Evolutionary conservation across 2,888 invertebrate species (phyloP), one percentile per base, ranked within the genome.

Genomic region (Andrena bucephala): DNA sequence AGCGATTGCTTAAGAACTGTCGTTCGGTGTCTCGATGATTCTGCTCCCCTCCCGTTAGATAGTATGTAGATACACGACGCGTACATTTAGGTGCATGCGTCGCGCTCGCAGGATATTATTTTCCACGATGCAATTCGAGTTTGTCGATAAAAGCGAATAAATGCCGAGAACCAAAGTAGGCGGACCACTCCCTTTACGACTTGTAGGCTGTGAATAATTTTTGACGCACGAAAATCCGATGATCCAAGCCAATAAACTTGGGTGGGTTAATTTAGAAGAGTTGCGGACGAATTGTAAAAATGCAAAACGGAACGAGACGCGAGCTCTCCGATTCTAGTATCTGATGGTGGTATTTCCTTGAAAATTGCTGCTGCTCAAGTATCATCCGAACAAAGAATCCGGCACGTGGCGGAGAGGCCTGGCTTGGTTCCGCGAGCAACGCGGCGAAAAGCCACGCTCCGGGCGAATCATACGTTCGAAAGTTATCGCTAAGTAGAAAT

Each of bases 121-220:
- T 54, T 27, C 27, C 10, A 6, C 10, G 24, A 27, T 42, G 5
- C n/a, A 29, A 69, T 59, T 24, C 36, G 27, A 57, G n/a, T 10
- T 27, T 27, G 57, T 31, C 33, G 31, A 29, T 16, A 42, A 42
- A 42, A 68, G 27, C 16, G 57, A 33, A 66, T 24, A 60, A 48
- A 68, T 57, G 31, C 36, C 27, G 62, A 70, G 70, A 77, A 77
- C 70, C 76, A 77, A 70, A 77, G 76, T 70, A 65, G 76, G 31
- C 36, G 62, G 52, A n/a, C 50, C 10, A 8, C 52, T 42, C 59
- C 50, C 42, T 36, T 67, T 72, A 60, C 66, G 71, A 77, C 24
- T 71, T 48, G 81, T 77, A 83, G 83, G 83, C 83, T 83, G 83
- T 83, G 83, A 83, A 76, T 72, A 79, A 24, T 68, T 24, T 59